A percentile compares a stretch with the other conserved stretches of the same genome.
Evolutionary conservation across 2,113 vertebrate species (phyloP).

Genomic region (Carollia perspicillata): DNA sequence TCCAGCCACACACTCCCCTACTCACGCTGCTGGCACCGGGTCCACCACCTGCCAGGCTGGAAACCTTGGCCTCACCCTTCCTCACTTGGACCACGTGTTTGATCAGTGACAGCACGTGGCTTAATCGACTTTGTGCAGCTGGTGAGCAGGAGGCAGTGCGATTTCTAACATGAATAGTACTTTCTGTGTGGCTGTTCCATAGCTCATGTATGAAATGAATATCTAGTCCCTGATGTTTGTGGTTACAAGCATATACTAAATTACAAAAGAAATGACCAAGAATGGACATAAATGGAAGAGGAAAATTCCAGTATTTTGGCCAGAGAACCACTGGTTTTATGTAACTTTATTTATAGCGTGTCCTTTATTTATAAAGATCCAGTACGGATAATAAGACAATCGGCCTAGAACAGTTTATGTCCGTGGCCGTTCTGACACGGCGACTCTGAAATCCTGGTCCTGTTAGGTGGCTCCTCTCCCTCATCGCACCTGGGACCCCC

Average conservation of each 20-base stretch:
- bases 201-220: neutral
- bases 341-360: neutral
- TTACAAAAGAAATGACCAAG: neutral
- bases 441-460: neutral
- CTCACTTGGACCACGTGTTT: neutral
- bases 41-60: accelerated
- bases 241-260: neutral
- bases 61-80: neutral
- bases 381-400: neutral
- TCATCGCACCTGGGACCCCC: no score
- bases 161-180: neutral
- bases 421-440: neutral
- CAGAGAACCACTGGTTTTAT: neutral
- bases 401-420: neutral
- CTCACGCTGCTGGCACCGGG: neutral
- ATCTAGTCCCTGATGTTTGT: neutral
- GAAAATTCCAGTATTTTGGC: neutral
- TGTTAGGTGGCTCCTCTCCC: neutral
- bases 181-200: neutral
- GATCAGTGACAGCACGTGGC: neutral
- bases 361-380: neutral
- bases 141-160: neutral
- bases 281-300: neutral
- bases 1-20: accelerated
- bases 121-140: neutral